These are phyloP conservation scores for Ormyrus labotus DNA, from an alignment of 2,888 invertebrate species.

Conservation along the genomic window DNA sequence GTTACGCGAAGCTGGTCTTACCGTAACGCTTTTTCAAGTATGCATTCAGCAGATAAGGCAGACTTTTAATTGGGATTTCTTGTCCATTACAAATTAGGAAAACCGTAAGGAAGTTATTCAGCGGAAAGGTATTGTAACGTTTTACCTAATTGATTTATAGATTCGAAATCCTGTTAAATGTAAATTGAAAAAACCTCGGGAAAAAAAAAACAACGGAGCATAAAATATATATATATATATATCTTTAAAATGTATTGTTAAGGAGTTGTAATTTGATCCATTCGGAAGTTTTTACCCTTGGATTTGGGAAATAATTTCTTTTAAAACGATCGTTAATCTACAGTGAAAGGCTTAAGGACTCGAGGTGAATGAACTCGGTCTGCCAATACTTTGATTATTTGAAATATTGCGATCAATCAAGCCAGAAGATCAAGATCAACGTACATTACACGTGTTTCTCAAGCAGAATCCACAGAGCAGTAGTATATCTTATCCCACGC, in stretches of 20 bases:
- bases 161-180: not conserved
- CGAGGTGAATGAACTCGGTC: not conserved
- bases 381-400: slow-evolving; percentile 20
- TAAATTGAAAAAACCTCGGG: not conserved
- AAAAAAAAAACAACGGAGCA: too few species aligned
- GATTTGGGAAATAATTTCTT: too few species aligned
- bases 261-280: too few species aligned
- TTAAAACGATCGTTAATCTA: too few species aligned
- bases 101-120: not conserved
- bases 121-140: not conserved
- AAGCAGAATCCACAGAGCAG: not conserved
- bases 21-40: not conserved
- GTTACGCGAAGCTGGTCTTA: slow-evolving; percentile 1
- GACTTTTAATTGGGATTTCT: slow-evolving; percentile 26
- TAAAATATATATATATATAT: too few species aligned
- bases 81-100: not conserved
- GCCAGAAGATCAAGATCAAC: slow-evolving; percentile 22
- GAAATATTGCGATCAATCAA: slow-evolving; percentile 23
- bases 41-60: not conserved
- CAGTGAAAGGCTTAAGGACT: not conserved
- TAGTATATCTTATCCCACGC: too few species aligned
- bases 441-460: not conserved
- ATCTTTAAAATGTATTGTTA: too few species aligned
- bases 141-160: not conserved
- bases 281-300: too few species aligned